Conservation (phyloP, 2,888 invertebrate species). For the Lumbricus terrestris region DNA sequence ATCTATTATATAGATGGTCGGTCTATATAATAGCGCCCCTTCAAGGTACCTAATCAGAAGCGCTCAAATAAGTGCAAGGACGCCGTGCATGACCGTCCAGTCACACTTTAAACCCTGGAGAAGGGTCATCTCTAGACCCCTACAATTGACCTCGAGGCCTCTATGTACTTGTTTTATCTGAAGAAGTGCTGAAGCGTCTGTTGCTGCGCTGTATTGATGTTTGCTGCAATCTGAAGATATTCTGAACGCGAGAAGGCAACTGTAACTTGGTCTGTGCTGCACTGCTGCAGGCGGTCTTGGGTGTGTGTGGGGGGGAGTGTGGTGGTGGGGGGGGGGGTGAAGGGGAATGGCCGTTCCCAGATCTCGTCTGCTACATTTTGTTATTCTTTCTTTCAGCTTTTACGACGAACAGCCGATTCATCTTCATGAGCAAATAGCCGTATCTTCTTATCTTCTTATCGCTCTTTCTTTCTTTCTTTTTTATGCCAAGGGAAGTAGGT, state of each 20-base stretch:
- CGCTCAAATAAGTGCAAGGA: too few species aligned
- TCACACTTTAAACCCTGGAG: too few species aligned
- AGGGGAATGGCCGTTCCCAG: neutral
- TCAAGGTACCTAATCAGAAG: too few species aligned
- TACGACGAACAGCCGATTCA: constrained; percentile 3
- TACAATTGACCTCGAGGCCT: too few species aligned
- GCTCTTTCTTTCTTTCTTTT: too few species aligned
- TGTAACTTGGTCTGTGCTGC: neutral
- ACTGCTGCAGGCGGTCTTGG: neutral
- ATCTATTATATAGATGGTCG: too few species aligned
- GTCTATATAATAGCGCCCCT: too few species aligned
- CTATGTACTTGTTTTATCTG: neutral
- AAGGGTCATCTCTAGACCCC: too few species aligned
- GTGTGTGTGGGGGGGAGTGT: too few species aligned
- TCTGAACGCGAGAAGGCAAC: neutral
- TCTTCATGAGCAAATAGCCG: neutral
- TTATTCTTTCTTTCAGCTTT: neutral
- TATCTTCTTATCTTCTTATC: neutral
- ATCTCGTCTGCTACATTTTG: neutral
- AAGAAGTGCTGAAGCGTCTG: too few species aligned
- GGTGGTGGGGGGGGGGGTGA: too few species aligned
- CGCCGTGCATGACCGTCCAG: too few species aligned
- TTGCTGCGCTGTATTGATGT: neutral
- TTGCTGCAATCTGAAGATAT: neutral
- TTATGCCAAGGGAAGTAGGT: neutral